Evolutionary conservation across 2,113 vertebrate genomes (phyloP), one percentile per base, ranked within the genome.

Genomic region (Phrynosoma blainvillii): DNA sequence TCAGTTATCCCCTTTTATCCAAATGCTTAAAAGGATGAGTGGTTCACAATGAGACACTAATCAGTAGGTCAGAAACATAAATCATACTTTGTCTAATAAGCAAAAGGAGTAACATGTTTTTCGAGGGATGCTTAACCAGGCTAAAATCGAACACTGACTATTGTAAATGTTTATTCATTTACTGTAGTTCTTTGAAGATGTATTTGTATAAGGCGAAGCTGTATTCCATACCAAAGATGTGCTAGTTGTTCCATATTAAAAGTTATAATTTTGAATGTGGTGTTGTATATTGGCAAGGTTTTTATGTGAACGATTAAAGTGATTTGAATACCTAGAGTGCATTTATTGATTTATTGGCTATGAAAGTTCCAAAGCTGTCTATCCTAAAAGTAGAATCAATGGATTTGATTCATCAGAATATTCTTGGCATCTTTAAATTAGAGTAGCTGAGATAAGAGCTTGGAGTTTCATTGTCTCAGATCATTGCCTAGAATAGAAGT

Each of bases 281-380:
- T 83, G 52, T 85, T 82, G 0, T 89, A 73, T 70, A 80, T 0
- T 62, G 83, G 54, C 83, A 0, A 8, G 70, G 56, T 23, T 83
- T 62, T 52, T 89, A 90, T 73, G 81, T 23, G 59, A 71, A 78
- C 23, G 16, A 78, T 86, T 76, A 65, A 47, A 91, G 84, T 87
- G 79, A 0, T 66, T 68, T 11, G 42, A 88, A 59, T 18, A 5
- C 25, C 5, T 70, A 65, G 32, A 36, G 9, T 13, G 71, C 85
- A 68, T 68, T 74, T 62, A 25, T 40, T 82, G 78, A 40, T 65
- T 0, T 3, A 0, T 3, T 83, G 12, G 74, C 20, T 47, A 32
- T 14, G 47, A 65, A 23, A 77, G 36, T 23, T 62, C 59, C 18
- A 42, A 68, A 73, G 23, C 52, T 76, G 30, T 16, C 62, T 68